Conservation (phyloP, 2,113 vertebrate species). For the Polyodon spathula region DNA sequence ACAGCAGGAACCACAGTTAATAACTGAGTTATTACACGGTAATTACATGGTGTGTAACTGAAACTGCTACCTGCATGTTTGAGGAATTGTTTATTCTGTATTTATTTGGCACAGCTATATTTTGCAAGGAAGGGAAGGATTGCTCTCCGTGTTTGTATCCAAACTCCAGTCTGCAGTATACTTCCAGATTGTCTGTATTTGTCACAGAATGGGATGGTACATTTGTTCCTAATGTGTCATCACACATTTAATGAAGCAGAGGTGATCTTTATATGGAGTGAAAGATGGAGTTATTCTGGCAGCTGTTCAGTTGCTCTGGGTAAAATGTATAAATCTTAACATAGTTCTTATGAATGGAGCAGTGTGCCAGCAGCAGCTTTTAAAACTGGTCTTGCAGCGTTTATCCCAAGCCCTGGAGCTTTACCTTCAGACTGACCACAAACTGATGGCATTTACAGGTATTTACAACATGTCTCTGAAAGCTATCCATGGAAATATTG, state of each 20-base stretch:
- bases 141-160: neutral
- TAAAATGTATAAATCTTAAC: neutral
- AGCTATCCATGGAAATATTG: constrained; percentile 1
- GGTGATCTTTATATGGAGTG: constrained; percentile 55
- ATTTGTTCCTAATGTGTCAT: constrained; percentile 57
- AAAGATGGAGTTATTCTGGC: constrained; percentile 53
- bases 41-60: no score
- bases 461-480: neutral
- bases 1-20: no score
- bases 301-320: constrained; percentile 34
- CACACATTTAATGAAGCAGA: constrained; percentile 57
- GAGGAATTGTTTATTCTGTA: no score
- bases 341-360: neutral
- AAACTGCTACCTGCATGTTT: no score
- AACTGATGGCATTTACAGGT: neutral
- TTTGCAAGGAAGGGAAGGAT: neutral
- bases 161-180: neutral
- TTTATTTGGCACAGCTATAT: neutral
- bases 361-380: constrained; percentile 2
- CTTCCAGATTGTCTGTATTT: constrained; percentile 26
- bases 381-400: neutral
- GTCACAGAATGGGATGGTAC: constrained; percentile 52
- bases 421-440: neutral
- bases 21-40: no score
- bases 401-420: neutral